Base-by-base conservation (phyloP, 2,888 invertebrate species). In the Ypsolopha sequella region DNA sequence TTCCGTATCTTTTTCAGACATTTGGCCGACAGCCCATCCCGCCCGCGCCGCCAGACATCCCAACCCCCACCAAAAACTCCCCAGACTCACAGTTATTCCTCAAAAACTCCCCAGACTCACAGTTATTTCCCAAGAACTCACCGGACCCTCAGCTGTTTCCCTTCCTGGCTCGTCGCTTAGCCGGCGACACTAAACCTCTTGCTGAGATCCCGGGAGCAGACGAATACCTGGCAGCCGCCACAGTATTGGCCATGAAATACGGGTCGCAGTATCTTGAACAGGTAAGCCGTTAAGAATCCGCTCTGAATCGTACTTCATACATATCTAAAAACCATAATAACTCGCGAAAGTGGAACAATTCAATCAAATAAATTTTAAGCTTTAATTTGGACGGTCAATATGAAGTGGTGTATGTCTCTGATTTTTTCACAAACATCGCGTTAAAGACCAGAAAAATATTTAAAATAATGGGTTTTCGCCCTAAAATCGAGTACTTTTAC, bases 1-100 rank as follows among this genome's bases (percentile, higher is more conserved):
- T 24, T 2, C 13, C 11, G n/a, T 51, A 2, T 6, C 13, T 95
- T 55, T 88, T 95, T 57, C 95, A 97, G 88, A 96, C 97, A 4
- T 88, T 97, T 56, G 93, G 95, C 52, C 92, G 97, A 55, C 95
- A 96, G 36, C 96, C 97, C 0, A 94, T 93, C 68, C 93, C 93
- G 60, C 91, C 91, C 10, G 89, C 88, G 62, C 60, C 59, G 79
- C 87, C 45, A 68, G 47, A 36, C 11, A 11, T 14, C 35, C 14
- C 47, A 57, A 84, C 76, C 52, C 65, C 24, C 24, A 24, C 39
- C 63, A 81, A 72, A 64, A 70, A 89, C 61, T 73, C 89, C 55
- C 91, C 93, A 7, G 92, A 94, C 82, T 93, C 94, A 11, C 91
- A 92, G 63, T 87, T 96, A 56, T 96, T 95, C 80, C 96, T 96